Conservation (phyloP, 2,797 vertebrate species). For the Ambastaia sidthimunki region DNA sequence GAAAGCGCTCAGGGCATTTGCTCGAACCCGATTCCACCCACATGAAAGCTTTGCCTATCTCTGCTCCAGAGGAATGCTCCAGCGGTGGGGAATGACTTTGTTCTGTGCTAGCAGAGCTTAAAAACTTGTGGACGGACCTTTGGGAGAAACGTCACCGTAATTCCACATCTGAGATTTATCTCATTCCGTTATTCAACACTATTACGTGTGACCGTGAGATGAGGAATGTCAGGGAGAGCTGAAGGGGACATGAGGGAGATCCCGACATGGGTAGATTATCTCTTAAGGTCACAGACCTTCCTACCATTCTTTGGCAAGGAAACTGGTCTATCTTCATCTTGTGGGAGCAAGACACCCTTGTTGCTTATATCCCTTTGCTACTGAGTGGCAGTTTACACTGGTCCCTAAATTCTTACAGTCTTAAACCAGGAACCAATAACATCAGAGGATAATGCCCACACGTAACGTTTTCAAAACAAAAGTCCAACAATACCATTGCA, state of each 20-base stretch:
- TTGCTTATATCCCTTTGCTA: background rate
- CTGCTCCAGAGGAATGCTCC: constrained; percentile 60
- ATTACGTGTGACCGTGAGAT: constrained; percentile 52
- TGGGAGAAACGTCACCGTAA: constrained; percentile 36
- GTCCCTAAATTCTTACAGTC: background rate
- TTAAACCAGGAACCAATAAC: background rate
- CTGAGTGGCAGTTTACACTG: too few relatives aligned
- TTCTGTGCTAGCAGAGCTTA: constrained; percentile 69
- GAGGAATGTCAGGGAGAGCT: constrained; percentile 17
- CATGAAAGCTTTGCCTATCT: constrained; percentile 52
- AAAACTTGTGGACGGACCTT: constrained; percentile 68
- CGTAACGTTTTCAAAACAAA: constrained; percentile 2
- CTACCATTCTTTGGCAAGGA: constrained; percentile 4
- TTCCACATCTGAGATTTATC: constrained; percentile 48
- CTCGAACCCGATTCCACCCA: constrained; percentile 17
- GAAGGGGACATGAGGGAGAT: constrained; percentile 26
- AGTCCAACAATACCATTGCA: background rate
- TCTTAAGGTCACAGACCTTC: constrained; percentile 16
- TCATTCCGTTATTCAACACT: constrained; percentile 59
- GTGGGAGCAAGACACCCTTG: background rate
- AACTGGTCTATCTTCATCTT: constrained; percentile 12
- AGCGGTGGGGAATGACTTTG: constrained; percentile 70
- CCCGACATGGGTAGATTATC: constrained; percentile 8
- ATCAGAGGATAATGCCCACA: background rate
- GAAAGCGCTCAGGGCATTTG: constrained; percentile 20